A percentile compares a stretch with the other conserved stretches of the same genome.
Evolutionary conservation across 2,888 invertebrate genomes (phyloP).

Genomic region (Torymus texanus): DNA sequence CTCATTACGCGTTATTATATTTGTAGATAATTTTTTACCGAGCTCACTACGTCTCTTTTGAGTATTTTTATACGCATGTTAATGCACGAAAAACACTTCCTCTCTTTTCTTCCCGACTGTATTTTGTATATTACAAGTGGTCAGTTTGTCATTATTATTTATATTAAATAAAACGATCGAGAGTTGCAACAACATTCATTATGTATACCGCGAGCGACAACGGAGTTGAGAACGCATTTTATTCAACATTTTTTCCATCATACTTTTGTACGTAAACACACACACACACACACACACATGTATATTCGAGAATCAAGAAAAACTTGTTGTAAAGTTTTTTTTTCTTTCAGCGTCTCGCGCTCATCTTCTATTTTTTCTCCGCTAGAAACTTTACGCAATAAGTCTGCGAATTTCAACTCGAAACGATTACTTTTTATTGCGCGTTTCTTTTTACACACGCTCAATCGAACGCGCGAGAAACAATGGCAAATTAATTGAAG

Average conservation of each 20-base stretch:
- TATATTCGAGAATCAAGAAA: conserved; percentile 4
- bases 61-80: conserved; percentile 40
- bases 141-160: conserved; percentile 66
- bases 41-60: conserved; percentile 14
- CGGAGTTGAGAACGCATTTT: conserved; percentile 26
- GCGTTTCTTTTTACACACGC: background rate
- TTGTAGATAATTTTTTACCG: conserved; percentile 44
- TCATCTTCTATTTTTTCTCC: background rate
- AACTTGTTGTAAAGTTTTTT: conserved; percentile 49
- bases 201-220: background rate
- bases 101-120: conserved; percentile 43
- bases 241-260: conserved; percentile 7
- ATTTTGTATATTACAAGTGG: conserved; percentile 69
- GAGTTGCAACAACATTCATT: conserved; percentile 7
- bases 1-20: too few species aligned
- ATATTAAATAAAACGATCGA: conserved; percentile 68
- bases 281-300: too few species aligned
- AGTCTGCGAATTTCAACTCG: too few species aligned
- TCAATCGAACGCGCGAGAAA: too few species aligned
- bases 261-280: background rate
- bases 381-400: background rate
- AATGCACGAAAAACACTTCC: conserved; percentile 17
- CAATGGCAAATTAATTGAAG: background rate
- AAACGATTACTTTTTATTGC: background rate
- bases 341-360: background rate